phyloP scores from a whole-genome alignment of 2,113 vertebrate species.

The Elanus axillaris region DNA sequence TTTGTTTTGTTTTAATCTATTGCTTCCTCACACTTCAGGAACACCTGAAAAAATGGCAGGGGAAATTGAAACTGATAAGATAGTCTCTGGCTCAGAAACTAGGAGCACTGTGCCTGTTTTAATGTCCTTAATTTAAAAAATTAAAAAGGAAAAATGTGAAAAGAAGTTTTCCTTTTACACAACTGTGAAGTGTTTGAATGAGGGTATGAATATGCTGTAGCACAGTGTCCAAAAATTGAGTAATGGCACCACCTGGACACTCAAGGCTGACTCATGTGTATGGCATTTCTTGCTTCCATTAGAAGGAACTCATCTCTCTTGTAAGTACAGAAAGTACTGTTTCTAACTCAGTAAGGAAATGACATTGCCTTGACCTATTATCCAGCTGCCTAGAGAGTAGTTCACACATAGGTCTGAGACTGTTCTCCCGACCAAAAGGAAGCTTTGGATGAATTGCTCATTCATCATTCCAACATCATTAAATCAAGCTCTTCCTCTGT shows the following conservation, averaged over 20 bases:
- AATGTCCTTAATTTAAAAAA: neutral
- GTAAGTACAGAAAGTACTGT: constrained; percentile 75
- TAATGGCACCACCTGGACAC: constrained; percentile 75
- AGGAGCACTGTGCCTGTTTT: neutral
- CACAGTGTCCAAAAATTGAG: constrained; percentile 60
- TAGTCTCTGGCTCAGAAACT: neutral
- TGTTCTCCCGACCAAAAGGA: constrained; percentile 73
- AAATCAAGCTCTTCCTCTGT: constrained; percentile 72
- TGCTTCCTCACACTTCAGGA: neutral
- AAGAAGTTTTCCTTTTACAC: constrained; percentile 20
- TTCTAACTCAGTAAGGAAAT: constrained; percentile 62
- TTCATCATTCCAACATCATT: constrained; percentile 72
- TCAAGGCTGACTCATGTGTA: constrained; percentile 69
- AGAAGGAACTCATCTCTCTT: constrained; percentile 62
- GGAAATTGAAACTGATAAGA: neutral
- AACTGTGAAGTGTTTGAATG: constrained; percentile 1
- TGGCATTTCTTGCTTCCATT: constrained; percentile 65
- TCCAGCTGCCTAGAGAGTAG: constrained; percentile 74
- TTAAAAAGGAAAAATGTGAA: neutral
- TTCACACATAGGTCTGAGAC: constrained; percentile 74
- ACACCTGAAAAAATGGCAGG: neutral
- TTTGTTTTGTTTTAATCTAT: neutral
- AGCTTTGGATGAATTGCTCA: constrained; percentile 74
- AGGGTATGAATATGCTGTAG: constrained; percentile 52
- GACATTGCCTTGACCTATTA: constrained; percentile 75